A percentile compares a stretch with the other conserved stretches of the same genome.
These are phyloP conservation scores for Drepanosiphum platanoidis DNA, from an alignment of 2,888 invertebrate species.

Conservation along the genomic window DNA sequence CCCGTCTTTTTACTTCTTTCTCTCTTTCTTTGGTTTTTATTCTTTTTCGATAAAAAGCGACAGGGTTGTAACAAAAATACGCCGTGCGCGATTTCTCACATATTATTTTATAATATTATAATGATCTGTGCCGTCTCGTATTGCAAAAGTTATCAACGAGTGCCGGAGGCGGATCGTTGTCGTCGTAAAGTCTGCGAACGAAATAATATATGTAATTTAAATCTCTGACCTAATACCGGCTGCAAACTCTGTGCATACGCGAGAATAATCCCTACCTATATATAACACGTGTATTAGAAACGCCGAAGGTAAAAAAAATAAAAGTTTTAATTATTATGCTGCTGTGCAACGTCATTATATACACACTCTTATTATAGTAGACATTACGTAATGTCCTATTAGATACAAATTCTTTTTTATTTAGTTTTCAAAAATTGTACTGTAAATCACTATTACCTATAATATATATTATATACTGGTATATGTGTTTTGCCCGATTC, in stretches of 20 bases:
- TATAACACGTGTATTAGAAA: background rate
- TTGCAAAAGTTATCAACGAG: background rate
- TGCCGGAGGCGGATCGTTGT: background rate
- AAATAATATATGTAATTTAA: background rate
- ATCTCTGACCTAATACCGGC: constrained; percentile 12
- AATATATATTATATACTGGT: too few species aligned
- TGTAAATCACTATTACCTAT: too few species aligned
- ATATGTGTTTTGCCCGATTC: too few species aligned
- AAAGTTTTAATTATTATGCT: background rate
- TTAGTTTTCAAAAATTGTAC: too few species aligned
- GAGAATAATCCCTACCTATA: too few species aligned
- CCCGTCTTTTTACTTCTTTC: too few species aligned
- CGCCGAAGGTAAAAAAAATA: background rate
- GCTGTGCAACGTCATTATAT: too few species aligned
- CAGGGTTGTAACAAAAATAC: background rate
- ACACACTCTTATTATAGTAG: too few species aligned
- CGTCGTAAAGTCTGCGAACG: background rate
- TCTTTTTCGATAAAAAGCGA: background rate
- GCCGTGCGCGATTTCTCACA: background rate
- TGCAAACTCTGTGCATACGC: background rate
- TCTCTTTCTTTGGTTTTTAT: background rate
- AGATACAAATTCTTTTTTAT: too few species aligned
- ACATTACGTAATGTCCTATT: too few species aligned
- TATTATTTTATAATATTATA: background rate
- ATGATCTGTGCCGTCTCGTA: background rate